Evolutionary conservation across 2,888 invertebrate species (phyloP).

Genomic region (Linyphia triangularis): DNA sequence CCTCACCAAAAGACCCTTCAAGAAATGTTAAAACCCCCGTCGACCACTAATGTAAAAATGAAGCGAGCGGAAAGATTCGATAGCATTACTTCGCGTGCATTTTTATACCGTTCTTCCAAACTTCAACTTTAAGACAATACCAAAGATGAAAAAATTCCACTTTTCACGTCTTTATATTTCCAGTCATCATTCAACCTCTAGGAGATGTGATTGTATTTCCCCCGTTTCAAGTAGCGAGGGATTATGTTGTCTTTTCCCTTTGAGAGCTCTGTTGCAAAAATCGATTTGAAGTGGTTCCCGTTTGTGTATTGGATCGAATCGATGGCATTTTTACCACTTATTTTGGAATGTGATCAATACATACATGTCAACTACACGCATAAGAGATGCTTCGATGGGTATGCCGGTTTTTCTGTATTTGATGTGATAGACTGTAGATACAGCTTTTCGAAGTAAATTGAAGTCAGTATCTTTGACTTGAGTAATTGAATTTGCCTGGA

Average conservation of each 20-base stretch:
- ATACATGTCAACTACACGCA: constrained; percentile 31
- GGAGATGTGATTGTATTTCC: constrained; percentile 53
- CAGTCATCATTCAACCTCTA: constrained; percentile 59
- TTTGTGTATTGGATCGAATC: constrained; percentile 31
- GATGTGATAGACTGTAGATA: constrained; percentile 52
- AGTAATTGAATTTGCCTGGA: neutral
- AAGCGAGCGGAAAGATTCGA: constrained; percentile 20
- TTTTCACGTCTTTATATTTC: constrained; percentile 33
- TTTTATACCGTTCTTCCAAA: neutral
- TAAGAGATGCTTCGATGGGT: neutral
- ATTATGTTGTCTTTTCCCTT: constrained; percentile 56
- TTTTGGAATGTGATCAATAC: constrained; percentile 30
- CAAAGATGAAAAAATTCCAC: neutral
- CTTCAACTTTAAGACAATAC: neutral
- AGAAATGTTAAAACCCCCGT: constrained; percentile 19
- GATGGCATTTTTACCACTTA: constrained; percentile 32
- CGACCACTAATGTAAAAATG: constrained; percentile 30
- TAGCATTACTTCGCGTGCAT: neutral
- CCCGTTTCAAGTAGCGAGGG: constrained; percentile 19
- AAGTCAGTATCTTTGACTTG: neutral
- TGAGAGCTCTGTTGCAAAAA: constrained; percentile 1
- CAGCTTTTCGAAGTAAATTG: constrained; percentile 37
- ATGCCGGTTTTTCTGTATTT: constrained; percentile 3
- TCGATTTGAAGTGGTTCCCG: constrained; percentile 33
- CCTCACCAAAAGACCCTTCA: neutral